Percentiles rank a stretch among this genome's conserved stretches.
phyloP scores from a whole-genome alignment of 2,888 invertebrate genomes.

The Heteromurus nitidus region DNA sequence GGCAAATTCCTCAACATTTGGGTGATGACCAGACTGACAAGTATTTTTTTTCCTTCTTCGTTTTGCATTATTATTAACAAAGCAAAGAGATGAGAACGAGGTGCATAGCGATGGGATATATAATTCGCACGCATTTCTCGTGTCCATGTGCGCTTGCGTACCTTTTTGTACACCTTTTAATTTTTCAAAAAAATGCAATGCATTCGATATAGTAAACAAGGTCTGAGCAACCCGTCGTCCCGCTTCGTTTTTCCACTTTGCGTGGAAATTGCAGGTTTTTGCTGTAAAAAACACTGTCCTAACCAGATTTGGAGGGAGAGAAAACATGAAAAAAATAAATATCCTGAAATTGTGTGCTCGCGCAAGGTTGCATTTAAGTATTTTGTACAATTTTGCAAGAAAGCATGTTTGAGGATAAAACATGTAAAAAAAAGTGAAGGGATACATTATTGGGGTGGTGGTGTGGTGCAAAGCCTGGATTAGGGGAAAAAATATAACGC shows the following conservation, averaged over 20 bases:
- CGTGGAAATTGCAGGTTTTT: background rate
- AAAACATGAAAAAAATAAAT: too few relatives aligned
- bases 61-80: too few relatives aligned
- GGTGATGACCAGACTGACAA: conserved; percentile 59
- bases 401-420: background rate
- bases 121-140: conserved; percentile 6
- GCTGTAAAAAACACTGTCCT: conserved; percentile 31
- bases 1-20: conserved; percentile 19
- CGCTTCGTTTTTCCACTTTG: too few relatives aligned
- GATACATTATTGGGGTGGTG: background rate
- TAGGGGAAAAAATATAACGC: background rate
- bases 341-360: too few relatives aligned
- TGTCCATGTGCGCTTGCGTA: background rate
- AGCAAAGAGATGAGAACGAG: background rate
- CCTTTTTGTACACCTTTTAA: too few relatives aligned
- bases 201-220: background rate
- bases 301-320: conserved; percentile 28
- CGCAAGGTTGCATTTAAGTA: too few relatives aligned
- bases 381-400: background rate
- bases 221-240: conserved; percentile 16
- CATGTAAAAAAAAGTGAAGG: background rate
- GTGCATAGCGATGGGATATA: background rate
- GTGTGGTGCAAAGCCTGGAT: background rate
- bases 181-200: background rate
- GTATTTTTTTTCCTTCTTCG: conserved; percentile 32